A percentile compares a stretch with the other conserved stretches of the same genome.
Conservation (phyloP, 2,113 vertebrate species). For the Steatornis caripensis region DNA sequence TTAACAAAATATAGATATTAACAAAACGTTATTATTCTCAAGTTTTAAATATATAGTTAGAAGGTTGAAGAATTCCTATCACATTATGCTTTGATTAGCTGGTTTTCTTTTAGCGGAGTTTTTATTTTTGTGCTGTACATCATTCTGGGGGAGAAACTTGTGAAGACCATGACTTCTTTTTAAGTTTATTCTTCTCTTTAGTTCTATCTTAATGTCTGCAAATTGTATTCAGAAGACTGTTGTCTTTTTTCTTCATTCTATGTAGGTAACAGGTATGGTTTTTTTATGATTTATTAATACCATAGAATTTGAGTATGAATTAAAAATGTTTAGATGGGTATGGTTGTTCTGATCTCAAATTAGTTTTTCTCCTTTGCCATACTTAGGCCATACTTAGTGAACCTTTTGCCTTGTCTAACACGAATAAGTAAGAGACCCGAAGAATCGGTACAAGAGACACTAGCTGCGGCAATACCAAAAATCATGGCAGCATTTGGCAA, state of each 20-base stretch:
- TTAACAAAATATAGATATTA: neutral
- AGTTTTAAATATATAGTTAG: neutral
- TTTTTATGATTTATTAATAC: neutral
- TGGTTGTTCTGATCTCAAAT: neutral
- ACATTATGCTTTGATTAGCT: neutral
- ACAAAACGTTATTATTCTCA: neutral
- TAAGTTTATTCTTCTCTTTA: neutral
- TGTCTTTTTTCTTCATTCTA: fast-evolving
- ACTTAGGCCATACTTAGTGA: slow-evolving; percentile 90
- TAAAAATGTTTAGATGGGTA: neutral
- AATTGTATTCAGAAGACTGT: neutral
- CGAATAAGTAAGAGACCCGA: slow-evolving; percentile 91
- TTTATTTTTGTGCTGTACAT: neutral
- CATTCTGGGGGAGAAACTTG: neutral
- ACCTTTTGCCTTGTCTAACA: slow-evolving; percentile 91
- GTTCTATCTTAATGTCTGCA: neutral
- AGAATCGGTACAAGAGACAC: slow-evolving; percentile 91
- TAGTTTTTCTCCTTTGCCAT: neutral
- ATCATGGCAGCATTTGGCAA: slow-evolving; percentile 92
- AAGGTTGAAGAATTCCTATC: neutral
- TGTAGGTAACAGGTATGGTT: neutral
- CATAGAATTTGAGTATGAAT: neutral
- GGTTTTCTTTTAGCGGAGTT: neutral
- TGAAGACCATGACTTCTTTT: neutral
- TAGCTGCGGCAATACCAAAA: slow-evolving; percentile 91